Evolutionary conservation across 1,140 invertebrate genomes (phyloP).

Genomic region (Physella acuta): DNA sequence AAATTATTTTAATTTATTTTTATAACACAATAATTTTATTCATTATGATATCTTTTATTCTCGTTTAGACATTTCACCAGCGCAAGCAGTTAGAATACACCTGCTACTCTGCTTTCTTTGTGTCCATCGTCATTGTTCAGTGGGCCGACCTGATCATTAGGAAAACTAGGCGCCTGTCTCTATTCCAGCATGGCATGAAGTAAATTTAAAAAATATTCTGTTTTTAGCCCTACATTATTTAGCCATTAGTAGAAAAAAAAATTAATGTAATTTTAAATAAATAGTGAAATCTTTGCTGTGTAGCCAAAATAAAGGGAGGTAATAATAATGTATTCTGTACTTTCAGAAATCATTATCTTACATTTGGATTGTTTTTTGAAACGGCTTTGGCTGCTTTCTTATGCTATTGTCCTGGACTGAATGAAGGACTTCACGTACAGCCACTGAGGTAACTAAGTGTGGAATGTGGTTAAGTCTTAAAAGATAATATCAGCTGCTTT

Average conservation of each 20-base stretch:
- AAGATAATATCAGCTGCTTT: too few relatives aligned
- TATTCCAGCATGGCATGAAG: constrained; percentile 96
- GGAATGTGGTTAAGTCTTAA: too few relatives aligned
- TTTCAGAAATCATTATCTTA: constrained; percentile 59
- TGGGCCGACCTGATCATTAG: constrained; percentile 99
- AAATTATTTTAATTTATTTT: too few relatives aligned
- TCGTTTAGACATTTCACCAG: constrained; percentile 92
- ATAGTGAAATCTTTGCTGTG: too few relatives aligned
- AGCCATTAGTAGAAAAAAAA: too few relatives aligned
- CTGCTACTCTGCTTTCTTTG: constrained; percentile 98
- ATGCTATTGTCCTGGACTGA: constrained; percentile 43
- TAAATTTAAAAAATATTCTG: too few relatives aligned
- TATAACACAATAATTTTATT: too few relatives aligned
- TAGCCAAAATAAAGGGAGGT: too few relatives aligned
- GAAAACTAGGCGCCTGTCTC: constrained; percentile 94
- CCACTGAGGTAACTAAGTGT: constrained; percentile 52
- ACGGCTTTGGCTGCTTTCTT: constrained; percentile 40
- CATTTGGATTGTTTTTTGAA: constrained; percentile 59
- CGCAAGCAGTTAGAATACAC: constrained; percentile 94
- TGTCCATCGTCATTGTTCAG: constrained; percentile 96
- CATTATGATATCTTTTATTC: too few relatives aligned
- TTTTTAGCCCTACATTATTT: too few relatives aligned
- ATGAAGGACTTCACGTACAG: constrained; percentile 57
- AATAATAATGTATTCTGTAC: too few relatives aligned
- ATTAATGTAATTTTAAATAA: too few relatives aligned